Evolutionary conservation across 2,113 vertebrate genomes (phyloP).

Genomic region (Bubo blakistoni): DNA sequence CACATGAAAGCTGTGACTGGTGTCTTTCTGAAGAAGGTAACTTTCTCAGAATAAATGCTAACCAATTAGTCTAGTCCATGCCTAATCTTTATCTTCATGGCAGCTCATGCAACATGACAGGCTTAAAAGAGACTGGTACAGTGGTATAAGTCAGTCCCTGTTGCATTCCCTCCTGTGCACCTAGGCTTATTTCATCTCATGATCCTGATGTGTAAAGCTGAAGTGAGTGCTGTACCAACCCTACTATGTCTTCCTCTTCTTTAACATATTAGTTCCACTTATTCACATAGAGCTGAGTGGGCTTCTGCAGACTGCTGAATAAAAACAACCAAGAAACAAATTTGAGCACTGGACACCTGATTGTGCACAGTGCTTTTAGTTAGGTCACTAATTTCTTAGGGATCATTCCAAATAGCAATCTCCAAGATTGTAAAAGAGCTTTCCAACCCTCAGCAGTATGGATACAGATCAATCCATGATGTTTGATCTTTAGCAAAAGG

Average conservation of each 20-base stretch:
- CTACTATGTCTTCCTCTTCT: not conserved
- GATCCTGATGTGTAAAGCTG: not conserved
- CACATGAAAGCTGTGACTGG: not conserved
- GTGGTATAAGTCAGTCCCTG: not conserved
- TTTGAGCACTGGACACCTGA: not conserved
- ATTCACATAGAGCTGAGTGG: not conserved
- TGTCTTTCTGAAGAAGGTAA: not conserved
- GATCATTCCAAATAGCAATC: not conserved
- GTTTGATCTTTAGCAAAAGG: not conserved
- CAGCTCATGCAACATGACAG: not conserved
- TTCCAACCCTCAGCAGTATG: not conserved
- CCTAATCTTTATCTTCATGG: not conserved
- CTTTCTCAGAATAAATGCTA: not conserved
- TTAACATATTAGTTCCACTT: not conserved
- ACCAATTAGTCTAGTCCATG: not conserved
- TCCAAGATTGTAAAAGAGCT: not conserved
- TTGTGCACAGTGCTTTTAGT: not conserved
- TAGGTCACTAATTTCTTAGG: not conserved
- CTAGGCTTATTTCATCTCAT: not conserved
- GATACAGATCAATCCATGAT: not conserved
- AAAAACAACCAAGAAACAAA: not conserved
- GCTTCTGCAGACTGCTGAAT: not conserved
- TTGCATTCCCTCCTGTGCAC: not conserved
- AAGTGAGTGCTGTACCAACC: not conserved
- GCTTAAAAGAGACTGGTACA: not conserved